Percentiles rank a stretch among this genome's conserved stretches.
Evolutionary conservation across 2,888 invertebrate genomes (phyloP).

Genomic region (Ectemnius lituratus): DNA sequence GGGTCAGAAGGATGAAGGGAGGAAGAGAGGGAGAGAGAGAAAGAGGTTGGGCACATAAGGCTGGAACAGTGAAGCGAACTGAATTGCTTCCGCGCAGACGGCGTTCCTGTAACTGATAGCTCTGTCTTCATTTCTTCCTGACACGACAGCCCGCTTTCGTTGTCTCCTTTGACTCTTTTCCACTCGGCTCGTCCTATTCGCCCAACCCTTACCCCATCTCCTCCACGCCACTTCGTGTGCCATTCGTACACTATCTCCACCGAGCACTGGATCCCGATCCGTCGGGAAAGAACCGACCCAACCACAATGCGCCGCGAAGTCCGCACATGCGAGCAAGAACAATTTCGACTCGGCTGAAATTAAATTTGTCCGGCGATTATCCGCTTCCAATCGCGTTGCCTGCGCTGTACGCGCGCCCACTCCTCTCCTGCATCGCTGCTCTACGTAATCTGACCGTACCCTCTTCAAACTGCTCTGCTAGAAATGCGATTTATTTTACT

Average conservation of each 20-base stretch:
- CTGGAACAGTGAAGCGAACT: constrained; percentile 65
- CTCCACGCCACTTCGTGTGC: neutral
- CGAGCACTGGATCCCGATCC: too few relatives aligned
- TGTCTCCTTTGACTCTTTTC: constrained; percentile 65
- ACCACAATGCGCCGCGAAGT: constrained; percentile 1
- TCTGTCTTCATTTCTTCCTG: constrained; percentile 70
- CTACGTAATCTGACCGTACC: too few relatives aligned
- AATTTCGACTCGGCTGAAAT: constrained; percentile 26
- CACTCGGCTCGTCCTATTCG: constrained; percentile 31
- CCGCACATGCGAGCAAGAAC: constrained; percentile 19
- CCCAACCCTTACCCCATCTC: neutral
- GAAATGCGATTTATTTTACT: too few relatives aligned
- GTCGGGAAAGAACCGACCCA: constrained; percentile 11
- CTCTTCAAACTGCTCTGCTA: too few relatives aligned
- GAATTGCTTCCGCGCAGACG: constrained; percentile 71
- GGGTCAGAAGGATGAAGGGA: constrained; percentile 46
- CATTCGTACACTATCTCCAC: neutral
- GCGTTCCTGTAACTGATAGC: constrained; percentile 69
- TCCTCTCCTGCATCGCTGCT: too few relatives aligned
- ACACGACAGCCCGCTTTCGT: constrained; percentile 66
- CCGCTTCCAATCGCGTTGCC: neutral
- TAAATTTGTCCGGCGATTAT: constrained; percentile 34
- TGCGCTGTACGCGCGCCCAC: too few relatives aligned
- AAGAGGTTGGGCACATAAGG: constrained; percentile 55
- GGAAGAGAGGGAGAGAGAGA: constrained; percentile 23